These are phyloP conservation scores for Amblyraja radiata DNA, from an alignment of 2,797 vertebrate species.

Conservation along the genomic window DNA sequence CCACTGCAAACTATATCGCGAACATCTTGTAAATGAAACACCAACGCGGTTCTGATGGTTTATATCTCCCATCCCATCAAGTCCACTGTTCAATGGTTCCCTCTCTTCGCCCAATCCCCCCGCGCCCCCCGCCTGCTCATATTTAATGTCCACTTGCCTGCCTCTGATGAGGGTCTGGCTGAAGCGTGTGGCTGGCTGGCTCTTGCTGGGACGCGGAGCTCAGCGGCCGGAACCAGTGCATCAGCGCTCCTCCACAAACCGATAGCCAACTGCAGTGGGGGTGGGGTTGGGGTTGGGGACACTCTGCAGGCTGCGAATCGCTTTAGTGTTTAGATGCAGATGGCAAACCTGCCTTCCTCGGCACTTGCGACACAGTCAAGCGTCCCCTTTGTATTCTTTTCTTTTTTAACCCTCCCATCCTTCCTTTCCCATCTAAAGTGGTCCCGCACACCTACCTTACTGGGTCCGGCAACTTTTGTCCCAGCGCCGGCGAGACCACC, in stretches of 20 bases:
- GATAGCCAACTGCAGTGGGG: constrained; percentile 28
- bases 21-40: not conserved
- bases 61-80: not conserved
- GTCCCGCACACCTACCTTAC: not conserved
- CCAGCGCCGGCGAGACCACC: not conserved
- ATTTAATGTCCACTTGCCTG: not conserved
- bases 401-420: too few species aligned
- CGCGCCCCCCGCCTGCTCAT: not conserved
- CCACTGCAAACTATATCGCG: not conserved
- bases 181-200: not conserved
- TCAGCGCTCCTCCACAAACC: not conserved
- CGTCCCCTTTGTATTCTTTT: too few species aligned
- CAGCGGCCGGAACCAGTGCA: not conserved
- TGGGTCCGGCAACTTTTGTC: not conserved
- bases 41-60: not conserved
- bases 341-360: too few species aligned
- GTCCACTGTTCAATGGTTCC: not conserved
- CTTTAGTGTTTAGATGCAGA: not conserved
- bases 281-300: constrained; percentile 22
- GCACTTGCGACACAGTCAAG: too few species aligned
- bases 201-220: not conserved
- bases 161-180: not conserved
- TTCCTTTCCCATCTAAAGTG: too few species aligned
- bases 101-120: too few species aligned
- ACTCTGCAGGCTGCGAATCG: not conserved